Evolutionary conservation across 2,888 invertebrate species (phyloP), one percentile per base, ranked within the genome.

Genomic region (Copidosoma aretas): DNA sequence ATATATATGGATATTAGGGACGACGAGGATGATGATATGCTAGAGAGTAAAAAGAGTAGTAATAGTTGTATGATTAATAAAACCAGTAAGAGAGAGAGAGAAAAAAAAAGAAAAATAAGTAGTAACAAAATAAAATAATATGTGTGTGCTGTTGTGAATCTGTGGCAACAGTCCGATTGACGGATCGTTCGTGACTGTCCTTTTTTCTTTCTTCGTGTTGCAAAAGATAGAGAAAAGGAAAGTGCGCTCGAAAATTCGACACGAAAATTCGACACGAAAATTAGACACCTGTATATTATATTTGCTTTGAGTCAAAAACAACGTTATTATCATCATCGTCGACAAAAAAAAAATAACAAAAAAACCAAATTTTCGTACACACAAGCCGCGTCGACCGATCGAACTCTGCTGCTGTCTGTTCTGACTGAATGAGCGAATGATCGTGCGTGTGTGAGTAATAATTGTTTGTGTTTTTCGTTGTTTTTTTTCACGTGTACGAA

Each of bases 381-480:
- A 32, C 32, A 32, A 32, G 73, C 77, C 77, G 74, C 75, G 75
- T 73, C 73, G 73, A 74, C 19, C 72, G 72, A 64, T 61, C 22
- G 32, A 32, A 24, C n/a, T 54, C 54, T 25, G 54, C 17, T 22
- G 53, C 12, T 54, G 22, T n/a, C 17, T 46, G 43, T 46, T 46
- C 4, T 52, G 52, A 19, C 32, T 32, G 32, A 32, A 32, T 32
- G 32, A 32, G 8, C 32, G 32, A 32, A 32, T 32, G 32, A 32
- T 32, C 17, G 4, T 46, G 43, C 12, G 56, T 1, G 24, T 56
- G 19, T 56, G 5, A 14, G 25, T 56, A 8, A 10, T n/a, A n/a
- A 3, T 56, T 56, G 24, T 56, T 12, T 5, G 8, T 53, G 53
- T 53, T n/a, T 8, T 53, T 14, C n/a, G 19, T 19, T 19, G 53